phyloP scores from a whole-genome alignment of 53 echinoderm and acorn worm genomes.

The Mesocentrotus franciscanus region DNA sequence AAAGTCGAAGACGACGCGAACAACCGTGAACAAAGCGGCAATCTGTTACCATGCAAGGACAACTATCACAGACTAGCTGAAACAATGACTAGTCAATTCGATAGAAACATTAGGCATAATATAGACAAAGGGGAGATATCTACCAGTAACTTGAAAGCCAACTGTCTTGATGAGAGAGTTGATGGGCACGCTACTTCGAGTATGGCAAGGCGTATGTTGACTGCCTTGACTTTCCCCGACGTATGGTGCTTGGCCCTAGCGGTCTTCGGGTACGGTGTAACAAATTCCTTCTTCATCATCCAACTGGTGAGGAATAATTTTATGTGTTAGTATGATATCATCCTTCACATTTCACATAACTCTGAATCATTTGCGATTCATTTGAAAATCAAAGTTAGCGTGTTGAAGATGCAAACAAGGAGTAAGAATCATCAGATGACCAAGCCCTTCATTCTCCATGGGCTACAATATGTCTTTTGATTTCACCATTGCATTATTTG shows the following conservation, averaged over 20 bases:
- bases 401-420: too few species aligned
- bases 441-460: too few species aligned
- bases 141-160: neutral
- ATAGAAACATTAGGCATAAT: neutral
- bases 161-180: neutral
- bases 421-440: too few species aligned
- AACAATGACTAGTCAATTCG: neutral
- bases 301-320: conserved; percentile 42
- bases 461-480: too few species aligned
- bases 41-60: neutral
- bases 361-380: too few species aligned
- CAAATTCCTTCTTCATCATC: conserved; percentile 45
- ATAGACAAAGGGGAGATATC: neutral
- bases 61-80: neutral
- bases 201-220: conserved; percentile 20
- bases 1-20: neutral
- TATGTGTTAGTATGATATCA: too few species aligned
- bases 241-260: conserved; percentile 38
- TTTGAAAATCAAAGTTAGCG: too few species aligned
- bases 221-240: conserved; percentile 47
- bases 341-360: too few species aligned
- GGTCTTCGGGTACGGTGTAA: conserved; percentile 30
- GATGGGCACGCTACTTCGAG: neutral
- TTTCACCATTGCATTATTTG: too few species aligned
- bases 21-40: neutral